Evolutionary conservation across 2,113 vertebrate species (phyloP).

Genomic region (Cettia cetti): DNA sequence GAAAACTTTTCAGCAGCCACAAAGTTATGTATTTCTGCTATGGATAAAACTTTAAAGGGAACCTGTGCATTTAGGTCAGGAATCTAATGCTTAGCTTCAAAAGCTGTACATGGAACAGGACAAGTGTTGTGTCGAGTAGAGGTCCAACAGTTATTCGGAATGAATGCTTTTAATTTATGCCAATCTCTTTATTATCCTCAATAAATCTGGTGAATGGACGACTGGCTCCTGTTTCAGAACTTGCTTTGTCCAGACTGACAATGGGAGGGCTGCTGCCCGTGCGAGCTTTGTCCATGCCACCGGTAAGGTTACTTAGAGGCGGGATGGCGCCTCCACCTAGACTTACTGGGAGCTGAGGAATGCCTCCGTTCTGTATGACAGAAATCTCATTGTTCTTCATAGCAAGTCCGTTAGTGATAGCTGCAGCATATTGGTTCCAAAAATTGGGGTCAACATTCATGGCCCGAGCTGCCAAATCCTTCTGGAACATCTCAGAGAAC

Average conservation of each 20-base stretch:
- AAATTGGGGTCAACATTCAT: constrained; percentile 97
- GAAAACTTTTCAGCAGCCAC: constrained; percentile 86
- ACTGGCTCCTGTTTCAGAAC: constrained; percentile 80
- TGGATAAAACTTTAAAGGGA: constrained; percentile 68
- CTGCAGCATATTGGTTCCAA: constrained; percentile 98
- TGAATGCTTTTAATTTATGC: constrained; percentile 86
- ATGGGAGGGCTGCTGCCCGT: constrained; percentile 85
- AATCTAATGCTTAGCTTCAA: constrained; percentile 51
- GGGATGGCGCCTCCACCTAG: constrained; percentile 88
- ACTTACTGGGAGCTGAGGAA: constrained; percentile 92
- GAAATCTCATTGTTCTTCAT: constrained; percentile 99
- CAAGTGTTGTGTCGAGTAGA: constrained; percentile 68
- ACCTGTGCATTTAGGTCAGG: constrained; percentile 63
- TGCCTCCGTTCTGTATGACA: constrained; percentile 97
- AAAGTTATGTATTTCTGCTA: constrained; percentile 78
- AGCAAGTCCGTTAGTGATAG: constrained; percentile 94
- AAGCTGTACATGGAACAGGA: constrained; percentile 81
- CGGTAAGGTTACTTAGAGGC: constrained; percentile 81
- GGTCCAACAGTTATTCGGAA: constrained; percentile 74
- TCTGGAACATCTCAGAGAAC: constrained; percentile 99
- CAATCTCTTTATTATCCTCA: constrained; percentile 98
- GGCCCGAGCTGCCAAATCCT: constrained; percentile 93
- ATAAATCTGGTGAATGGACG: constrained; percentile 95
- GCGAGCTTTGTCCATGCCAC: constrained; percentile 89
- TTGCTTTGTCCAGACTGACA: constrained; percentile 86